Percentiles rank a stretch among this genome's conserved stretches.
phyloP scores from a whole-genome alignment of 2,113 vertebrate species.

The Chlorodrepanis virens region DNA sequence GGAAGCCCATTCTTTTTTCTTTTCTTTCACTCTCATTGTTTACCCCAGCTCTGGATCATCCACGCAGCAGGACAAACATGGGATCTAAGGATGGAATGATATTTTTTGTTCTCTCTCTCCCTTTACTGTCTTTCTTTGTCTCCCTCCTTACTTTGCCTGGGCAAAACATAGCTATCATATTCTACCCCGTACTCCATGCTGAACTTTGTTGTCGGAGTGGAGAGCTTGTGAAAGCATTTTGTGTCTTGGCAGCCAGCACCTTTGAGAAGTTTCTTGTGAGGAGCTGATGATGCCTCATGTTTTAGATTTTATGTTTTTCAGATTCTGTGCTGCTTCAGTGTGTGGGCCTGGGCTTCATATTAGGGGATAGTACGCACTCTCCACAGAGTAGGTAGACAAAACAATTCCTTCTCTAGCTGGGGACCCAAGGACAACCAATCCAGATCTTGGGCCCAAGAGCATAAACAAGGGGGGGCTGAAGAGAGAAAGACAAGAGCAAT shows the following conservation, averaged over 20 bases:
- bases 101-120: neutral
- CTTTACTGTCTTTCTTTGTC: neutral
- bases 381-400: neutral
- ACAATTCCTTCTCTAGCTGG: neutral
- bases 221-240: neutral
- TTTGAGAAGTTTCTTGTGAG: neutral
- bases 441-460: neutral
- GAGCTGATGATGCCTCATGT: neutral
- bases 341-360: neutral
- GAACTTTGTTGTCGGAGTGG: neutral
- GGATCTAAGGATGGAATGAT: neutral
- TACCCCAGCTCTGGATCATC: neutral
- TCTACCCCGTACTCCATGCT: neutral
- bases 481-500: neutral
- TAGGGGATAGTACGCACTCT: neutral
- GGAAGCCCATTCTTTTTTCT: neutral
- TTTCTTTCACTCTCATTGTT: neutral
- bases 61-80: fast-evolving
- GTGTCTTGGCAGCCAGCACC: neutral
- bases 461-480: neutral
- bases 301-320: neutral
- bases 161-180: neutral
- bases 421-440: neutral
- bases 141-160: neutral
- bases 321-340: neutral